Evolutionary conservation across 2,797 vertebrate species (phyloP), one percentile per base, ranked within the genome.

Genomic region (Emys orbicularis): DNA sequence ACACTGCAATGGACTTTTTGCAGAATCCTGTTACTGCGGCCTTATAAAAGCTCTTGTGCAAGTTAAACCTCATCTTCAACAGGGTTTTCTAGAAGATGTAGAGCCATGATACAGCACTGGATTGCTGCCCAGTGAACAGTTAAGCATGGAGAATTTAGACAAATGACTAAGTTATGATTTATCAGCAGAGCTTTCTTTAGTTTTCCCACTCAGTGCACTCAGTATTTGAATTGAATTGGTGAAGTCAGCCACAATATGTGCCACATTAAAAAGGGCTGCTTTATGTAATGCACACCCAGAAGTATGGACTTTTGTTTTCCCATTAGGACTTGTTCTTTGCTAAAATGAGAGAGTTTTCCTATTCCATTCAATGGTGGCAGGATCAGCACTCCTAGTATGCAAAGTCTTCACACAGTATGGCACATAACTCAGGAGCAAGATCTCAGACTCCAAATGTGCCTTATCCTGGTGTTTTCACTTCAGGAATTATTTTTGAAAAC

Each of bases 61-160:
- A 68, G 16, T 37, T n/a, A n/a, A 68, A 68, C 21, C 65, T 68
- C 65, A 68, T 68, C 9, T 68, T 68, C 8, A 37, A 37, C 8
- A 21, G 18, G n/a, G 65, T 37, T 68, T 68, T 68, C 65, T 68
- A 68, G 15, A 37, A 80, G 87, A 91, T 91, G 56, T 94, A 96
- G 96, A 94, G 54, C 34, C 47, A 79, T 86, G 93, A 96, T 90
- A 95, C 92, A 93, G 86, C 77, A 34, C 41, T 93, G 29, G 29
- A 57, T 82, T 95, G 91, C 85, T 59, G 52, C 25, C 65, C 44
- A 18, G 76, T 83, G 84, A 8, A 84, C 65, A 87, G 65, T 8
- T 5, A 93, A 87, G 80, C 68, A 72, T 84, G 56, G 34, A 92
- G 84, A 88, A 81, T 49, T 56, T 68, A 68, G 65, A 68, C 65